Evolutionary conservation across 2,888 invertebrate genomes (phyloP).

Genomic region (Anagyrus pseudococci): DNA sequence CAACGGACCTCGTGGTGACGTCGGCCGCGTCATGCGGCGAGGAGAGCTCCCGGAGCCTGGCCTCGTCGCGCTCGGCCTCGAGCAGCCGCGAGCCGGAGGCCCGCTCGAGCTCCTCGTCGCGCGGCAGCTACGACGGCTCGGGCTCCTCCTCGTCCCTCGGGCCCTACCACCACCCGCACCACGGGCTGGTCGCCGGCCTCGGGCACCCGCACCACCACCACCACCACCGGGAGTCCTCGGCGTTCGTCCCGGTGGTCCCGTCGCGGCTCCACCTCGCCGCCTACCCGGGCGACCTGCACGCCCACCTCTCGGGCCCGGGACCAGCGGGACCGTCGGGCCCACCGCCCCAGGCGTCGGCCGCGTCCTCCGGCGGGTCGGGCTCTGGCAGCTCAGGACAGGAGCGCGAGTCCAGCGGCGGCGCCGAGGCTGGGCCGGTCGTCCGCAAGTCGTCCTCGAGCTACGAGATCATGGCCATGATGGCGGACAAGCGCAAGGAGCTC

Average conservation of each 20-base stretch:
- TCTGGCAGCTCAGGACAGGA: slow-evolving; percentile 41
- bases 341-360: background rate
- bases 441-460: slow-evolving; percentile 65
- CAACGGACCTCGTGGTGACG: slow-evolving; percentile 59
- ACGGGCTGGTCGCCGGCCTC: slow-evolving; percentile 52
- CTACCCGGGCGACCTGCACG: slow-evolving; percentile 75
- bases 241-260: slow-evolving; percentile 88
- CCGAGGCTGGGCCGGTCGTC: slow-evolving; percentile 46
- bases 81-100: slow-evolving; percentile 16
- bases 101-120: slow-evolving; percentile 24
- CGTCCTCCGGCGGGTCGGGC: slow-evolving; percentile 3
- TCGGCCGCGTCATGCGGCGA: slow-evolving; percentile 53
- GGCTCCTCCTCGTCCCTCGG: slow-evolving; percentile 54
- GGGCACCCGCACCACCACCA: slow-evolving; percentile 59
- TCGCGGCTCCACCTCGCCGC: slow-evolving; percentile 78
- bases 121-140: slow-evolving; percentile 57
- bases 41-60: slow-evolving; percentile 53
- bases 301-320: slow-evolving; percentile 63
- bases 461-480: slow-evolving; percentile 90
- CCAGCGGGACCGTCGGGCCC: slow-evolving; percentile 48
- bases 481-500: slow-evolving; percentile 84
- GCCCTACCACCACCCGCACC: slow-evolving; percentile 72
- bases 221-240: slow-evolving; percentile 80
- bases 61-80: slow-evolving; percentile 41
- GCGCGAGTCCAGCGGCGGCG: slow-evolving; percentile 49